These are phyloP conservation scores for Lampris megalopsis DNA, from an alignment of 2,113 vertebrate genomes.

Conservation along the genomic window DNA sequence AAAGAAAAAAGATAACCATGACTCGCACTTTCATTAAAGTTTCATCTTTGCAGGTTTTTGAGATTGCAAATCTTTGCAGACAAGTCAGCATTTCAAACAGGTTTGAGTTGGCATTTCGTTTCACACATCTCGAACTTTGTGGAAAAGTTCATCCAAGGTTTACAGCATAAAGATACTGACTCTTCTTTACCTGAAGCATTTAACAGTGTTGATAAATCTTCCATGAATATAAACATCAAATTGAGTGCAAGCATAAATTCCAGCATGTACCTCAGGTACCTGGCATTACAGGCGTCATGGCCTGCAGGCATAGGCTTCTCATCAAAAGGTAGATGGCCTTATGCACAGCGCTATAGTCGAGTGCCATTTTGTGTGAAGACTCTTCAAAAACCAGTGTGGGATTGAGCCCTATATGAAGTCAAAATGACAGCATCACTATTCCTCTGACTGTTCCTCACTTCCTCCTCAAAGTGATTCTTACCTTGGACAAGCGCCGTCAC, in stretches of 20 bases:
- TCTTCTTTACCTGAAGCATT: conserved; percentile 26
- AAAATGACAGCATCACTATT: conserved; percentile 4
- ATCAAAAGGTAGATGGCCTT: conserved; percentile 44
- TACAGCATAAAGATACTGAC: not conserved
- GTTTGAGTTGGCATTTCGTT: conserved; percentile 18
- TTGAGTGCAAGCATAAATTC: not conserved
- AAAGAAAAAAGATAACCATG: conserved; percentile 12
- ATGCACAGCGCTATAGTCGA: conserved; percentile 59
- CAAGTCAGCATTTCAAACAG: conserved; percentile 1
- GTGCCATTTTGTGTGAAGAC: conserved; percentile 41
- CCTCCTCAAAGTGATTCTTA: not conserved
- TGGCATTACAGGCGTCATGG: conserved; percentile 49
- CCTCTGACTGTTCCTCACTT: not conserved
- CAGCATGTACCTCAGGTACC: conserved; percentile 31
- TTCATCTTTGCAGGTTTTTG: not conserved
- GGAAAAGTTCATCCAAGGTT: conserved; percentile 40
- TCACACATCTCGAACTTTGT: conserved; percentile 23
- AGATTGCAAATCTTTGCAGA: conserved; percentile 27
- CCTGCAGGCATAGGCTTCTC: conserved; percentile 48
- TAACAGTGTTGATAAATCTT: conserved; percentile 21
- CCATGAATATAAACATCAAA: conserved; percentile 26
- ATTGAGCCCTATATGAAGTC: conserved; percentile 3
- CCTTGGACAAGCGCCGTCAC: too few relatives aligned
- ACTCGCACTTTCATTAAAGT: not conserved
- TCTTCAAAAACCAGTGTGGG: conserved; percentile 25